These are phyloP conservation scores for Coracias cyanogaster DNA, from an alignment of 2,797 vertebrate genomes.

Conservation along the genomic window DNA sequence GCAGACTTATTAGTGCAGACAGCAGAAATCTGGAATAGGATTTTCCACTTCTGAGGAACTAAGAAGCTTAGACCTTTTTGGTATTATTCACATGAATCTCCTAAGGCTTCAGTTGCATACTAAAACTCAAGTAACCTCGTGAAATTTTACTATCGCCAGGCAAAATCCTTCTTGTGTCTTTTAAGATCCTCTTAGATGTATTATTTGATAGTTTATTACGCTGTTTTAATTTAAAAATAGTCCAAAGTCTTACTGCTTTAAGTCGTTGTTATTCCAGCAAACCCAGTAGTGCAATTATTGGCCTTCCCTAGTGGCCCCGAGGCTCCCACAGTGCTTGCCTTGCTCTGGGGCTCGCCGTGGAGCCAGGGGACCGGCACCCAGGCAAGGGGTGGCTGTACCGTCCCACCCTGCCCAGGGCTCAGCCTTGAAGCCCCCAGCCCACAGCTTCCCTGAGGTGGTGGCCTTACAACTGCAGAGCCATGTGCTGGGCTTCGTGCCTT, in stretches of 20 bases:
- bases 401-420: background rate
- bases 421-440: accelerated
- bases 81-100: background rate
- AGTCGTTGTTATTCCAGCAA: background rate
- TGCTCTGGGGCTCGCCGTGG: background rate
- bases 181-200: background rate
- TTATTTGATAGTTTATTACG: background rate
- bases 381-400: no score
- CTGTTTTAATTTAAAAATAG: background rate
- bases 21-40: background rate
- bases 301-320: background rate
- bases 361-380: background rate
- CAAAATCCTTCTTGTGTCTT: background rate
- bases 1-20: background rate
- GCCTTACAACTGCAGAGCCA: accelerated
- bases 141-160: background rate
- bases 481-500: accelerated
- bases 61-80: background rate
- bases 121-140: background rate
- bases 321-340: background rate
- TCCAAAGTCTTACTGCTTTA: background rate
- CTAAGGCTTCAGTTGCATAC: background rate
- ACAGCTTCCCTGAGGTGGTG: accelerated
- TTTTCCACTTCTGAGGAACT: background rate
- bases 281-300: background rate